Evolutionary conservation across 35 echinoderm and acorn worm genomes (phyloP), one percentile per base, ranked within the genome.

Genomic region (Anneissia japonica): DNA sequence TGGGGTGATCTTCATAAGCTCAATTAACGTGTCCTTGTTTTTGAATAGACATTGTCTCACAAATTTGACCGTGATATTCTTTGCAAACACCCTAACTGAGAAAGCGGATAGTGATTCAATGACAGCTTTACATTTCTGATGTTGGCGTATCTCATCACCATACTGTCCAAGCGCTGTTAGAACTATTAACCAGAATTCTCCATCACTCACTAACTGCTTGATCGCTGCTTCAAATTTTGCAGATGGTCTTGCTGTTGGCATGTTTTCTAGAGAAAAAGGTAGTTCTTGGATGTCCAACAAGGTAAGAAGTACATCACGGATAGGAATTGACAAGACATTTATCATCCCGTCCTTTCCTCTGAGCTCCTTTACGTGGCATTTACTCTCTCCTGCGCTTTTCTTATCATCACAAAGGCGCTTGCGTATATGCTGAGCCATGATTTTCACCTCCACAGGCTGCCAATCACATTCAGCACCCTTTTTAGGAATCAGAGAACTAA

Each of bases 381-480:
- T n/a, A n/a, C n/a, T n/a, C n/a, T n/a, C n/a, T n/a, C n/a, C n/a
- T n/a, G n/a, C 31, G 39, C n/a, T 79, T 31, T 33, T 4, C n/a
- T 31, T 31, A 79, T 79, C n/a, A 21, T 79, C 77, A 34, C 77
- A 26, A 30, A 79, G 77, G 4, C 77, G 28, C n/a, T 26, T 79
- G 3, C 3, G 12, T 79, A 79, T 79, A 37, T 33, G 14, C 77
- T 79, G 4, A 4, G 4, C 77, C 17, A 79, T 37, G n/a, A 79
- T 79, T 3, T 79, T 32, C n/a, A 79, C 4, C n/a, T 79, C 77
- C 39, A 4, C 77, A 14, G 5, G 4, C 39, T 32, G 14, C 14
- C 35, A 76, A 76, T 76, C 74, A 76, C 7, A 76, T 32, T 35
- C 77, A 79, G n/a, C n/a, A n/a, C n/a, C n/a, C 17, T 79, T 35